Evolutionary conservation across 2,888 invertebrate species (phyloP).

Genomic region (Dicranocentrus wangi): DNA sequence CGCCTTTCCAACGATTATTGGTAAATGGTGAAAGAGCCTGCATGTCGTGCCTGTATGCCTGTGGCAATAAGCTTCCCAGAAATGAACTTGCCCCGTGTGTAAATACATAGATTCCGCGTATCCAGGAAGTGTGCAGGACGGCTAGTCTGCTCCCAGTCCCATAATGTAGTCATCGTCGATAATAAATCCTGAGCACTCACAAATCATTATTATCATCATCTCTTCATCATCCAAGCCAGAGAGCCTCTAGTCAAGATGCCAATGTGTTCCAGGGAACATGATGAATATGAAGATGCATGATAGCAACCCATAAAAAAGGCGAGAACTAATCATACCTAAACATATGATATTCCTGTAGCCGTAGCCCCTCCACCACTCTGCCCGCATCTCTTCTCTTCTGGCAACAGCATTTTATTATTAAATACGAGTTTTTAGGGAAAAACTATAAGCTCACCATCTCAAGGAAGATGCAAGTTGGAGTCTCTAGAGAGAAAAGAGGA

Average conservation of each 20-base stretch:
- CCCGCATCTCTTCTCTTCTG: neutral
- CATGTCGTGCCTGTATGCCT: too few relatives aligned
- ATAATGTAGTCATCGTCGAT: slow-evolving; percentile 33
- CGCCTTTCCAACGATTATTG: too few relatives aligned
- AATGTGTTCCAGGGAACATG: slow-evolving; percentile 1
- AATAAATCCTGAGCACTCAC: slow-evolving; percentile 37
- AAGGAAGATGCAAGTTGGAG: neutral
- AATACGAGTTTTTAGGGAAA: neutral
- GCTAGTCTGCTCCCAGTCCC: slow-evolving; percentile 3
- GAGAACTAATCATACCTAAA: slow-evolving; percentile 31
- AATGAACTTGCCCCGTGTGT: too few relatives aligned
- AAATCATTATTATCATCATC: slow-evolving; percentile 24
- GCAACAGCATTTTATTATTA: slow-evolving; percentile 1
- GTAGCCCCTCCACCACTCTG: neutral
- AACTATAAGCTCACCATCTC: neutral
- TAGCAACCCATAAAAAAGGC: neutral
- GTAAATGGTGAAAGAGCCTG: too few relatives aligned
- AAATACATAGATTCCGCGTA: too few relatives aligned
- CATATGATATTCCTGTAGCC: neutral
- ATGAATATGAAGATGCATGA: slow-evolving; percentile 13
- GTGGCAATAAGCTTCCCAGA: too few relatives aligned
- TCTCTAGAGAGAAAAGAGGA: slow-evolving; percentile 31
- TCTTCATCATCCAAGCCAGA: slow-evolving; percentile 4
- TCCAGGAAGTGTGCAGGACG: neutral
- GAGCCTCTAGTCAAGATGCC: slow-evolving; percentile 6